Evolutionary conservation across 2,797 vertebrate genomes (phyloP).

Genomic region (Liparis tanakae): DNA sequence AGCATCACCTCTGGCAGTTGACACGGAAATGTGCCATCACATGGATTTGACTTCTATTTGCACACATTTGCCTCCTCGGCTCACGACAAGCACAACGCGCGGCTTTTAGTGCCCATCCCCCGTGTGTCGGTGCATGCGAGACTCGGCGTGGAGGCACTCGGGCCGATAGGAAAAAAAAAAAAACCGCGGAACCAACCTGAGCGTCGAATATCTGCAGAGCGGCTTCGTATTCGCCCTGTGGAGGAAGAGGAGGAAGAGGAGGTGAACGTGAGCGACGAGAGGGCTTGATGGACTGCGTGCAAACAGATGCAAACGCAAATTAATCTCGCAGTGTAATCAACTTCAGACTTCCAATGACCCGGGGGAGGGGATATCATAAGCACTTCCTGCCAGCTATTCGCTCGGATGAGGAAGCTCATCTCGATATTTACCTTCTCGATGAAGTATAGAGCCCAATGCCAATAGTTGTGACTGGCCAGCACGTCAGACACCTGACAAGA

Average conservation of each 20-base stretch:
- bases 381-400: constrained; percentile 35
- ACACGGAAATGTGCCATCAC: constrained; percentile 16
- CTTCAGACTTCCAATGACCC: constrained; percentile 61
- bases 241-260: constrained; percentile 54
- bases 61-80: constrained; percentile 38
- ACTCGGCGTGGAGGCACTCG: background rate
- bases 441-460: constrained; percentile 95
- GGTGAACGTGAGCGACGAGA: constrained; percentile 30
- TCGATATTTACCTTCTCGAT: constrained; percentile 90
- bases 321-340: constrained; percentile 70
- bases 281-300: constrained; percentile 43
- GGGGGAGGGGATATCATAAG: constrained; percentile 50
- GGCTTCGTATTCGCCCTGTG: constrained; percentile 91
- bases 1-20: constrained; percentile 40
- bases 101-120: constrained; percentile 50
- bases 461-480: constrained; percentile 94
- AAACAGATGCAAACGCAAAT: constrained; percentile 64
- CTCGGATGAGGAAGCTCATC: constrained; percentile 62
- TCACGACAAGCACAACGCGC: constrained; percentile 31
- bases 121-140: background rate
- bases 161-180: background rate
- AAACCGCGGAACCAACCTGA: constrained; percentile 86
- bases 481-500: constrained; percentile 85
- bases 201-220: constrained; percentile 90
- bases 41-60: constrained; percentile 53